phyloP scores from a whole-genome alignment of 2,113 vertebrate species.

The Atlantisia rogersi region DNA sequence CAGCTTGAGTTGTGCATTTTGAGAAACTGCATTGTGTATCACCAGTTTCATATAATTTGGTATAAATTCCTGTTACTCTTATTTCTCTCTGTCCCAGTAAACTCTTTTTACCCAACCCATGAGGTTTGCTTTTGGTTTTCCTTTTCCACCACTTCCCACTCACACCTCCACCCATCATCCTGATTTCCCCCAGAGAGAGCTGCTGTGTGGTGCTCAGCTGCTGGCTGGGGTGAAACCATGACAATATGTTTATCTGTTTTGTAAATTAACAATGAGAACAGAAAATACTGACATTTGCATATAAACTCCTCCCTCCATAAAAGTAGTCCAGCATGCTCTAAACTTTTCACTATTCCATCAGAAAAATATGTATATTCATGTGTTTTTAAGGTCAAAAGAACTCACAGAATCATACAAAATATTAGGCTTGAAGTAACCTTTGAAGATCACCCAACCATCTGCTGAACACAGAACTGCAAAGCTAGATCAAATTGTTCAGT shows the following conservation, averaged over 20 bases:
- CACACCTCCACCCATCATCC: too few relatives aligned
- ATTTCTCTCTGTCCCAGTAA: too few relatives aligned
- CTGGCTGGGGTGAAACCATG: too few relatives aligned
- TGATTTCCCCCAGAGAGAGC: too few relatives aligned
- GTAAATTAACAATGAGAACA: background rate
- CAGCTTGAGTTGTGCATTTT: too few relatives aligned
- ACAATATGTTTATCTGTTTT: background rate
- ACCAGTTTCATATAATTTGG: too few relatives aligned
- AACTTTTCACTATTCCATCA: background rate
- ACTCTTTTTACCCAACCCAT: too few relatives aligned
- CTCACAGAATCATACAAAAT: background rate
- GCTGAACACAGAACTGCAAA: background rate
- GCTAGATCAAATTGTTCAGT: background rate
- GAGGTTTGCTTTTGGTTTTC: too few relatives aligned
- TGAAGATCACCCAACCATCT: background rate
- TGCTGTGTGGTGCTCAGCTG: too few relatives aligned
- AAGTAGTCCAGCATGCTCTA: background rate
- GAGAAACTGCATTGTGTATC: too few relatives aligned
- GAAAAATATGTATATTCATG: background rate
- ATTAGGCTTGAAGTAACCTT: background rate
- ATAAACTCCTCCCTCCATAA: background rate
- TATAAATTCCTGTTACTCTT: too few relatives aligned
- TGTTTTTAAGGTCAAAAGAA: background rate
- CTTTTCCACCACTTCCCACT: too few relatives aligned
- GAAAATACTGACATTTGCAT: background rate